Evolutionary conservation across 2,888 invertebrate genomes (phyloP).

Genomic region (Synergus umbraculus): DNA sequence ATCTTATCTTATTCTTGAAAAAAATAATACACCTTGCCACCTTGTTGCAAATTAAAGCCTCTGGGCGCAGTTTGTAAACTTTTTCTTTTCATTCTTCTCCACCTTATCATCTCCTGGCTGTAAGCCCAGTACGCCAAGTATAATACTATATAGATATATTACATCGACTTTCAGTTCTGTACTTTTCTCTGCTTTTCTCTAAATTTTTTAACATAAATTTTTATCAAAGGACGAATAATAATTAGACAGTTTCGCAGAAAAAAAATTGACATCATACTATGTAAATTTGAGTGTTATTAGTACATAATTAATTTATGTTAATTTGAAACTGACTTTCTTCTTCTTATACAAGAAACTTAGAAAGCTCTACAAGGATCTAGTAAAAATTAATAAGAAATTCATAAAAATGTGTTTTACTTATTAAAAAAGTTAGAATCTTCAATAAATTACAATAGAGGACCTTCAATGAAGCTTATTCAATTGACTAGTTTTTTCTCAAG

Average conservation of each 20-base stretch:
- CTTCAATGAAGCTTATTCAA: neutral
- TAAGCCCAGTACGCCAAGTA: constrained; percentile 17
- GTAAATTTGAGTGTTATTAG: too few relatives aligned
- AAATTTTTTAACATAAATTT: neutral
- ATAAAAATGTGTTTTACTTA: neutral
- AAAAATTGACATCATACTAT: neutral
- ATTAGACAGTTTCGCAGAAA: neutral
- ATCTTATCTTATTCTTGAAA: neutral
- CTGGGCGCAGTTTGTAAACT: constrained; percentile 5
- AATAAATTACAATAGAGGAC: neutral
- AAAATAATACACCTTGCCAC: constrained; percentile 12
- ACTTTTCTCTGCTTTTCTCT: neutral
- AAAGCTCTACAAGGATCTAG: too few relatives aligned
- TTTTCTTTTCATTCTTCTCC: constrained; percentile 8
- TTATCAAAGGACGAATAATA: neutral
- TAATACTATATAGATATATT: neutral
- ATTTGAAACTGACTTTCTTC: too few relatives aligned
- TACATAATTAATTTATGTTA: too few relatives aligned
- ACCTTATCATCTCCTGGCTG: constrained; percentile 21
- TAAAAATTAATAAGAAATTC: neutral
- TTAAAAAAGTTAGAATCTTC: neutral
- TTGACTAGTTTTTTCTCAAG: neutral
- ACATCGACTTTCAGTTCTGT: neutral
- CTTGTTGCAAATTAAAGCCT: constrained; percentile 29
- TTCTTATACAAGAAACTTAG: too few relatives aligned